Evolutionary conservation across 1,140 invertebrate species (phyloP).

Genomic region (Temnothorax curvispinosus): DNA sequence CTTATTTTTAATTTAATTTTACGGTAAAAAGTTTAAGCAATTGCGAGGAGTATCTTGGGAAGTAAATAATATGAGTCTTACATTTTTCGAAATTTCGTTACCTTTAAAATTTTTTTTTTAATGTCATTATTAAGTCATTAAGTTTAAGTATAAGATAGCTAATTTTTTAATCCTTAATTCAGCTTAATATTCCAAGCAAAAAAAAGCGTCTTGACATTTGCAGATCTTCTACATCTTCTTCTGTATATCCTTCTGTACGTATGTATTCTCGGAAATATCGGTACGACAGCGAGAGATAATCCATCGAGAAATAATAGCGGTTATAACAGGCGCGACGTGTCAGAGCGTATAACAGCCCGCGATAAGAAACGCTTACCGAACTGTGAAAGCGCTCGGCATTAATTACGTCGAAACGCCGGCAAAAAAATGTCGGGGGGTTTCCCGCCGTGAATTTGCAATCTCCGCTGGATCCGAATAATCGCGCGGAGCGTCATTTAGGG

Average conservation of each 20-base stretch:
- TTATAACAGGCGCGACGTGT: slow-evolving; percentile 28
- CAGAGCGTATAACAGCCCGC: slow-evolving; percentile 23
- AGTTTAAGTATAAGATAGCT: not conserved
- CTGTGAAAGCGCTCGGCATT: slow-evolving; percentile 42
- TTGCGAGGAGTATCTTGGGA: not conserved
- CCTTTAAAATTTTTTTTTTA: not conserved
- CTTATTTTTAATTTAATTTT: not conserved
- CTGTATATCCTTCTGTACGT: not conserved
- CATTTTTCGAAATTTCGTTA: not conserved
- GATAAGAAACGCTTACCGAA: slow-evolving; percentile 37
- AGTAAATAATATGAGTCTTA: not conserved
- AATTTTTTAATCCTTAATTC: not conserved
- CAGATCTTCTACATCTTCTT: not conserved
- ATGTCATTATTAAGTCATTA: not conserved
- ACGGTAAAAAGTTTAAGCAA: too few relatives aligned
- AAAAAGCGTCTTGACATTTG: too few relatives aligned
- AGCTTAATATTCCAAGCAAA: not conserved
- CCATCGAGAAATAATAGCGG: slow-evolving; percentile 31
- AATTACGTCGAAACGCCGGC: slow-evolving; percentile 39
- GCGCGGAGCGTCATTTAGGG: slow-evolving; percentile 25
- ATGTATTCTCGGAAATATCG: not conserved
- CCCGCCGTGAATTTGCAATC: slow-evolving; percentile 12
- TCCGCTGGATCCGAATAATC: slow-evolving; percentile 10
- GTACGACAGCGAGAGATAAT: slow-evolving; percentile 12
- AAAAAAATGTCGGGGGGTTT: slow-evolving; percentile 7